Evolutionary conservation across 2,797 vertebrate species (phyloP).

Genomic region (Dipus sagitta): DNA sequence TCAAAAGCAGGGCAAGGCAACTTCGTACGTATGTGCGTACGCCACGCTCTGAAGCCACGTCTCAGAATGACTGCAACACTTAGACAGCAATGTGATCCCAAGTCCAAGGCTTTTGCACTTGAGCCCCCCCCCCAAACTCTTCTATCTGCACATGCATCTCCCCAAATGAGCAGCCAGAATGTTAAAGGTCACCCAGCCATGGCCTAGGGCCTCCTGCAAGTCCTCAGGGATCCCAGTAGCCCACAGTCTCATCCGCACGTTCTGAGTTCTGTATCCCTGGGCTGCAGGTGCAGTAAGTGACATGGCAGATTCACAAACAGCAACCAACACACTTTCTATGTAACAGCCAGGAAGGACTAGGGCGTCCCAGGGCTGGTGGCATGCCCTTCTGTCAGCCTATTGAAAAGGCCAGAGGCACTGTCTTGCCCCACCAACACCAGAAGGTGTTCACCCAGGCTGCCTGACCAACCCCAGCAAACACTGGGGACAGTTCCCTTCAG

Average conservation of each 20-base stretch:
- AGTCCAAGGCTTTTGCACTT: neutral
- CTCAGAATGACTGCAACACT: accelerated
- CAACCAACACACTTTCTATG: accelerated
- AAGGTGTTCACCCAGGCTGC: neutral
- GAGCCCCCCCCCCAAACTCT: accelerated
- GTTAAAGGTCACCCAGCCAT: accelerated
- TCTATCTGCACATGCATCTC: neutral
- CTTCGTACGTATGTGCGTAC: accelerated
- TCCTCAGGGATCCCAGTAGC: neutral
- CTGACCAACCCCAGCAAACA: neutral
- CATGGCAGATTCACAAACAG: accelerated
- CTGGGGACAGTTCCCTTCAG: neutral
- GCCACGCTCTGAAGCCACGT: neutral
- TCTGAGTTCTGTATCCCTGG: neutral
- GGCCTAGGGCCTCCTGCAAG: neutral
- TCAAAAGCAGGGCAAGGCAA: neutral
- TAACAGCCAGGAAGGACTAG: accelerated
- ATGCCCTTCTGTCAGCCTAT: too few species aligned
- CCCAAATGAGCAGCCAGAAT: accelerated
- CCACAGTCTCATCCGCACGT: neutral
- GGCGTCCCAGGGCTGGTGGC: neutral
- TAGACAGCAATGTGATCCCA: accelerated
- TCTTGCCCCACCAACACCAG: accelerated
- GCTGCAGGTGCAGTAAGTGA: neutral
- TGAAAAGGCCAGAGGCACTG: neutral